Percentiles rank a stretch among this genome's conserved stretches.
phyloP scores from a whole-genome alignment of 1,140 invertebrate species.

The Acromyrmex heyeri region DNA sequence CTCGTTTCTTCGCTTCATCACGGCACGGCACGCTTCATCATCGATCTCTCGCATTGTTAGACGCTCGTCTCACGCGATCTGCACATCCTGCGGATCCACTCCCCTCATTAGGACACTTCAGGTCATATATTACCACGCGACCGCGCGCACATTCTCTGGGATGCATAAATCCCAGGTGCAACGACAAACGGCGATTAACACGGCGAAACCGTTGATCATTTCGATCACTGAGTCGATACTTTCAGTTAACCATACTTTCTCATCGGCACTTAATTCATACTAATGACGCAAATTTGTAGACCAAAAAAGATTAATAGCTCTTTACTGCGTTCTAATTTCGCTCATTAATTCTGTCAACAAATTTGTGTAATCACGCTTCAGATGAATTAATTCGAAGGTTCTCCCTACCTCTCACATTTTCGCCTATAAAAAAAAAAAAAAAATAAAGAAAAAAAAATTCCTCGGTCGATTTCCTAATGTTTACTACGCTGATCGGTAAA shows the following conservation, averaged over 20 bases:
- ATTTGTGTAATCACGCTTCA: neutral
- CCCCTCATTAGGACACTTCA: slow-evolving; percentile 74
- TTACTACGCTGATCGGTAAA: slow-evolving; percentile 26
- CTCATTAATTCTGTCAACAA: neutral
- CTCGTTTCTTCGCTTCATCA: slow-evolving; percentile 45
- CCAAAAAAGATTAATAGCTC: neutral
- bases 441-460: neutral
- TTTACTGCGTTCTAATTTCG: neutral
- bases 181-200: slow-evolving; percentile 69
- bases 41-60: slow-evolving; percentile 79
- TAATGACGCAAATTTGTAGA: slow-evolving; percentile 5
- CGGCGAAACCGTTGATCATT: slow-evolving; percentile 1
- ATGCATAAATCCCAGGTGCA: slow-evolving; percentile 67
- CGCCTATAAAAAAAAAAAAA: neutral
- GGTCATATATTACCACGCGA: slow-evolving; percentile 62
- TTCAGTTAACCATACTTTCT: slow-evolving; percentile 12
- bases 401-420: neutral
- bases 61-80: slow-evolving; percentile 75
- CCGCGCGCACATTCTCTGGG: slow-evolving; percentile 47
- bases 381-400: neutral
- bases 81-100: slow-evolving; percentile 73
- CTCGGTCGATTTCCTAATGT: slow-evolving; percentile 22
- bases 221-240: neutral
- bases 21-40: slow-evolving; percentile 74
- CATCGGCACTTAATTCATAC: slow-evolving; percentile 35